Percentiles rank a stretch among this genome's conserved stretches.
phyloP scores from a whole-genome alignment of 2,888 invertebrate genomes.

The Orthosia cruda region DNA sequence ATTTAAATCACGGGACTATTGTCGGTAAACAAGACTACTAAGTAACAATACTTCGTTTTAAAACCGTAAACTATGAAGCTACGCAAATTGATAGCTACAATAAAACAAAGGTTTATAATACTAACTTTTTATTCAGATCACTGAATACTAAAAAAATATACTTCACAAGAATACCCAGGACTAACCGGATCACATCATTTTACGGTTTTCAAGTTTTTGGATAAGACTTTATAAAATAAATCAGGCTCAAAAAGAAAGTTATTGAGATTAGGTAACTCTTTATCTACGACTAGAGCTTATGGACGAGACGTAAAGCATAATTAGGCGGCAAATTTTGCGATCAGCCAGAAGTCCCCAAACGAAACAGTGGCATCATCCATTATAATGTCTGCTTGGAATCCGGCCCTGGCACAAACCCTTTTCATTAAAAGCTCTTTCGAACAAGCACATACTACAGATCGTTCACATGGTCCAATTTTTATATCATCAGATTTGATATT shows the following conservation, averaged over 20 bases:
- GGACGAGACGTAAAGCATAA: conserved; percentile 41
- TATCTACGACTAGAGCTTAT: conserved; percentile 30
- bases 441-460: conserved; percentile 18
- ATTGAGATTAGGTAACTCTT: conserved; percentile 18
- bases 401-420: conserved; percentile 13
- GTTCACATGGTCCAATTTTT: conserved; percentile 8
- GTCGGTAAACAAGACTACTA: neutral
- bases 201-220: conserved; percentile 9
- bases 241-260: neutral
- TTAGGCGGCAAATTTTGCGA: conserved; percentile 59
- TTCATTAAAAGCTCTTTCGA: conserved; percentile 24
- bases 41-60: neutral
- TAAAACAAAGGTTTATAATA: neutral
- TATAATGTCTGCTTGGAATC: conserved; percentile 46
- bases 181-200: neutral
- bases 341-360: conserved; percentile 41
- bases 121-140: neutral
- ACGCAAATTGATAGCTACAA: neutral
- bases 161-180: neutral
- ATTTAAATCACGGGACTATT: neutral
- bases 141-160: neutral
- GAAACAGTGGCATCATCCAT: conserved; percentile 58
- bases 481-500: conserved; percentile 36
- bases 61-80: neutral
- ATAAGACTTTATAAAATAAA: conserved; percentile 8